Evolutionary conservation across 2,888 invertebrate species (phyloP).

Genomic region (Mantis religiosa): DNA sequence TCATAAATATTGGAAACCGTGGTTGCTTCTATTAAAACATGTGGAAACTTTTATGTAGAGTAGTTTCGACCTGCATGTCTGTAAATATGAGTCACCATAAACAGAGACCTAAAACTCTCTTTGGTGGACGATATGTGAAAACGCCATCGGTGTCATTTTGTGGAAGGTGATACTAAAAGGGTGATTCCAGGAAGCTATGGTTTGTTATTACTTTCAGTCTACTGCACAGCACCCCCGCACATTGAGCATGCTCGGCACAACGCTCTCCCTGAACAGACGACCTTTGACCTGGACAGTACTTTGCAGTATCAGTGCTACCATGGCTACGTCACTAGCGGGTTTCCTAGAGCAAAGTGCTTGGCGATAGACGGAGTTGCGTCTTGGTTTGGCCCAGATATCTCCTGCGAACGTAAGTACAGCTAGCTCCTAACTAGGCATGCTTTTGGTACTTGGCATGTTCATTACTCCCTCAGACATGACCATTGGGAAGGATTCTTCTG

Average conservation of each 20-base stretch:
- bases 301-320: constrained; percentile 90
- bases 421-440: not conserved
- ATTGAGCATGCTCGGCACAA: constrained; percentile 86
- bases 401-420: constrained; percentile 79
- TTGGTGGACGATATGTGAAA: not conserved
- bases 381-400: constrained; percentile 96
- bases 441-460: not conserved
- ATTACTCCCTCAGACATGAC: not conserved
- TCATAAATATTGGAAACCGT: too few species aligned
- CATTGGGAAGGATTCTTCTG: too few species aligned
- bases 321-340: constrained; percentile 91
- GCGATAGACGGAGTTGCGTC: constrained; percentile 83
- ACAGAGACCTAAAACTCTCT: too few species aligned
- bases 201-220: constrained; percentile 43
- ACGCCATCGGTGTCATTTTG: not conserved
- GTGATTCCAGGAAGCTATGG: not conserved
- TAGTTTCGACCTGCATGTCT: too few species aligned
- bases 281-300: constrained; percentile 84
- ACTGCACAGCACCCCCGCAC: constrained; percentile 79
- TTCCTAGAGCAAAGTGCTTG: constrained; percentile 88
- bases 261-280: constrained; percentile 78
- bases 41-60: too few species aligned
- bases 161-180: not conserved
- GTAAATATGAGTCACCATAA: too few species aligned
- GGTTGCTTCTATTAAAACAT: too few species aligned